Evolutionary conservation across 2,888 invertebrate species (phyloP).

Genomic region (Pheosia gnoma): DNA sequence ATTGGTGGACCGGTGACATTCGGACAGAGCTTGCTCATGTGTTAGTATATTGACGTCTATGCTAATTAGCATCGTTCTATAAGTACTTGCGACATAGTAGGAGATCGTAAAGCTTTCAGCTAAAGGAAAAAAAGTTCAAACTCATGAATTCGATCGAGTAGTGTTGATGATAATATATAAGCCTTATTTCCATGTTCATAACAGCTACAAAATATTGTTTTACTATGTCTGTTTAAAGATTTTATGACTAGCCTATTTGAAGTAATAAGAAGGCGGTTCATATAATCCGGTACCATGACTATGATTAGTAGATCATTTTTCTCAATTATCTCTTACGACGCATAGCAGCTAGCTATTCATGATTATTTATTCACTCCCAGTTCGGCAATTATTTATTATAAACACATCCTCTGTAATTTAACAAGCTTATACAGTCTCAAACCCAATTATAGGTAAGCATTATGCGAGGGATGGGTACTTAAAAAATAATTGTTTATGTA

Average conservation of each 20-base stretch:
- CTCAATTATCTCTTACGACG: conserved; percentile 1
- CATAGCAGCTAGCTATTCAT: not conserved
- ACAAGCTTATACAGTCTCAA: conserved; percentile 23
- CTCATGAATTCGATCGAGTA: too few species aligned
- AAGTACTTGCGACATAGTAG: too few species aligned
- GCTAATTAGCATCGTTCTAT: conserved; percentile 19
- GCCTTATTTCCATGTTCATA: too few species aligned
- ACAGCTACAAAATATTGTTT: not conserved
- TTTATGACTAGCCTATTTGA: not conserved
- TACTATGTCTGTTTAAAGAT: not conserved
- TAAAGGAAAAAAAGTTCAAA: too few species aligned
- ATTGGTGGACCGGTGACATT: conserved; percentile 59
- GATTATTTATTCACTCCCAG: not conserved
- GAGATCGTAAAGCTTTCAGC: too few species aligned
- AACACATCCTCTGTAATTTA: conserved; percentile 24
- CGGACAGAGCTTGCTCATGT: conserved; percentile 41
- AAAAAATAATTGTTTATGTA: conserved; percentile 54
- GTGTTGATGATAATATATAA: too few species aligned
- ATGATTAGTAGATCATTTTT: not conserved
- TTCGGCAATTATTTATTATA: conserved; percentile 15
- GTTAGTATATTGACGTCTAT: conserved; percentile 36
- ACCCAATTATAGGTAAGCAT: conserved; percentile 39
- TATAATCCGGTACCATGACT: not conserved
- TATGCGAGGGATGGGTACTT: conserved; percentile 44
- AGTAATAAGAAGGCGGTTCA: not conserved